These are phyloP conservation scores for Parthenolecanium corni DNA, from an alignment of 2,888 invertebrate genomes.

Conservation along the genomic window DNA sequence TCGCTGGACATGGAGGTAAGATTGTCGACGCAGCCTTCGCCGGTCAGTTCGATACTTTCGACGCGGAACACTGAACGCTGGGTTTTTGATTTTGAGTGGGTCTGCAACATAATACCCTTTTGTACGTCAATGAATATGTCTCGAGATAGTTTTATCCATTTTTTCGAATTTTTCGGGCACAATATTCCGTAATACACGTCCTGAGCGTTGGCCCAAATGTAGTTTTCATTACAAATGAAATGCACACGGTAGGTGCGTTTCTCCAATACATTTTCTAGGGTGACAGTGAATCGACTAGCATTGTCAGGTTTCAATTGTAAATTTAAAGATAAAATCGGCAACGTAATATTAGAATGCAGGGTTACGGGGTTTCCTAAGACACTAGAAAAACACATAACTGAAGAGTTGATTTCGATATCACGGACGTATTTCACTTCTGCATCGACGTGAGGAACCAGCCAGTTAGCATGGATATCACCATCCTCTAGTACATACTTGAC, in stretches of 20 bases:
- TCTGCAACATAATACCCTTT: slow-evolving; percentile 55
- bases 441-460: slow-evolving; percentile 55
- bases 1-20: slow-evolving; percentile 67
- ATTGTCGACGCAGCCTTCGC: slow-evolving; percentile 63
- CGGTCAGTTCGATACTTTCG: slow-evolving; percentile 51
- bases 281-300: not conserved
- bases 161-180: slow-evolving; percentile 36
- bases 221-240: slow-evolving; percentile 32
- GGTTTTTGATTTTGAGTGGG: slow-evolving; percentile 56
- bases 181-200: slow-evolving; percentile 60
- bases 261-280: not conserved
- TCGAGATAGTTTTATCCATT: slow-evolving; percentile 55
- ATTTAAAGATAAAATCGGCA: slow-evolving; percentile 14
- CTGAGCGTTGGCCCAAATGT: slow-evolving; percentile 20
- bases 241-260: slow-evolving; percentile 24
- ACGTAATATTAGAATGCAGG: not conserved
- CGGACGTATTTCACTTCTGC: not conserved
- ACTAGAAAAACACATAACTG: slow-evolving; percentile 1
- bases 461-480: slow-evolving; percentile 52
- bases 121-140: slow-evolving; percentile 83
- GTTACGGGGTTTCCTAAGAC: not conserved
- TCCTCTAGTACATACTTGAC: slow-evolving; percentile 62
- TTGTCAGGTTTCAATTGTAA: slow-evolving; percentile 11
- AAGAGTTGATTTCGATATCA: not conserved
- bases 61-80: slow-evolving; percentile 61